Percentiles rank a stretch among this genome's conserved stretches.
phyloP scores from a whole-genome alignment of 2,797 vertebrate species.

The Sebastes itinus region DNA sequence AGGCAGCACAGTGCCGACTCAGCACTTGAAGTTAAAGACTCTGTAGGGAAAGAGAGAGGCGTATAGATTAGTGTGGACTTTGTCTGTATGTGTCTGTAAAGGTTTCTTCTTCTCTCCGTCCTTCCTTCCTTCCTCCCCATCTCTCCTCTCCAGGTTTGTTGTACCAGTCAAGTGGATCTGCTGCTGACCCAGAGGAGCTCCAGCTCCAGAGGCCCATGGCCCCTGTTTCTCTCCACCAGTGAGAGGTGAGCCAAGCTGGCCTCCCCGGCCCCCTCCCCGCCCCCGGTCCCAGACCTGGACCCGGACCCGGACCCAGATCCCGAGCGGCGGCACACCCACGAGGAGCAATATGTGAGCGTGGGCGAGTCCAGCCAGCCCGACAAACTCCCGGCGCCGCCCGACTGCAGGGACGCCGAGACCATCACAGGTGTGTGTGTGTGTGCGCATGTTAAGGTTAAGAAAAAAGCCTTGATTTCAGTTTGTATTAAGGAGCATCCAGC shows the following conservation, averaged over 20 bases:
- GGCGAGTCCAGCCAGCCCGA: constrained; percentile 74
- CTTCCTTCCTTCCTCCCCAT: neutral
- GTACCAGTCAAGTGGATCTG: constrained; percentile 3
- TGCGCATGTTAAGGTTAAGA: constrained; percentile 40
- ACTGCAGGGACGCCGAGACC: constrained; percentile 94
- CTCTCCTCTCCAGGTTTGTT: constrained; percentile 13
- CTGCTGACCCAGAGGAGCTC: constrained; percentile 43
- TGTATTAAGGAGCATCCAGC: neutral
- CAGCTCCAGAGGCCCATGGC: constrained; percentile 84
- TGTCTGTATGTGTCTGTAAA: neutral
- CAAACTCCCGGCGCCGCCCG: constrained; percentile 72
- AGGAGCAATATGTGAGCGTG: constrained; percentile 95
- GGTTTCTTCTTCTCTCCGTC: neutral
- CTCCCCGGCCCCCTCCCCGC: constrained; percentile 86
- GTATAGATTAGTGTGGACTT: constrained; percentile 6
- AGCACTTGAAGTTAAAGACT: constrained; percentile 46
- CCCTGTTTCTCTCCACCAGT: constrained; percentile 78
- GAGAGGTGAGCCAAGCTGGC: constrained; percentile 98
- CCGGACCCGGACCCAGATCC: constrained; percentile 78
- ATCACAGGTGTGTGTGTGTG: constrained; percentile 89
- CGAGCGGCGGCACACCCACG: constrained; percentile 74
- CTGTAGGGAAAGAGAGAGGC: constrained; percentile 12
- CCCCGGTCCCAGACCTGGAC: constrained; percentile 80
- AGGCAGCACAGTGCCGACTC: constrained; percentile 41
- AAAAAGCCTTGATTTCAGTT: neutral